Evolutionary conservation across 2,888 invertebrate species (phyloP), one percentile per base, ranked within the genome.

Genomic region (Thecocarcelia acutangulata): DNA sequence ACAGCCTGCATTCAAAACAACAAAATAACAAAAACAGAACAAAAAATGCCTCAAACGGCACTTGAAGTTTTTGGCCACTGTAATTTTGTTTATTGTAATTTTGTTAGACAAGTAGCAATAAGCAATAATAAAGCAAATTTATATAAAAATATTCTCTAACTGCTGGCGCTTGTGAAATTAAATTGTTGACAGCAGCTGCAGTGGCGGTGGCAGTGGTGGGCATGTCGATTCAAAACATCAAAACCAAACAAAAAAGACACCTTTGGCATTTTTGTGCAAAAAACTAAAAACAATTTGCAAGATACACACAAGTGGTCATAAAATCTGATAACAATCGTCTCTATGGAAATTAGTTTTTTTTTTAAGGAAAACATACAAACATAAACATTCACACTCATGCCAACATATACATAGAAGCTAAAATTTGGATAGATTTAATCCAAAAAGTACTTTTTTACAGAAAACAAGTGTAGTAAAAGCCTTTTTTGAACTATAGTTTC

Each of bases 131-230:
- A 52, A 17, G 33, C 13, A 44, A 50, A 73, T 69, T 69, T 69
- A 46, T 66, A 69, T 61, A 21, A 69, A 33, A 61, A 76, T 54
- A 69, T 54, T 69, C 54, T 24, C 46, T n/a, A 76, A 69, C 76
- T 69, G 19, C 61, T 37, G 76, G 69, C 76, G 76, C 76, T 76
- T 76, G 69, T 76, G 69, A 76, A 69, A 69, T 76, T 61, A 59
- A 76, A 76, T 54, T 40, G 69, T 61, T 69, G 76, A 69, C 76
- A 68, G 54, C 61, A 46, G 46, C 40, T 59, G 70, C 40, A 15
- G 17, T 24, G 12, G 33, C 44, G 15, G 48, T 19, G 17, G 50
- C 21, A n/a, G 54, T 24, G 46, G 63, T 63, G 33, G 48, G 15
- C 28, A 58, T 58, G 75, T 68, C 52, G 68, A 44, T 61, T 73